A percentile compares a stretch with the other conserved stretches of the same genome.
Evolutionary conservation across 2,888 invertebrate genomes (phyloP).

Genomic region (Netelia virgata): DNA sequence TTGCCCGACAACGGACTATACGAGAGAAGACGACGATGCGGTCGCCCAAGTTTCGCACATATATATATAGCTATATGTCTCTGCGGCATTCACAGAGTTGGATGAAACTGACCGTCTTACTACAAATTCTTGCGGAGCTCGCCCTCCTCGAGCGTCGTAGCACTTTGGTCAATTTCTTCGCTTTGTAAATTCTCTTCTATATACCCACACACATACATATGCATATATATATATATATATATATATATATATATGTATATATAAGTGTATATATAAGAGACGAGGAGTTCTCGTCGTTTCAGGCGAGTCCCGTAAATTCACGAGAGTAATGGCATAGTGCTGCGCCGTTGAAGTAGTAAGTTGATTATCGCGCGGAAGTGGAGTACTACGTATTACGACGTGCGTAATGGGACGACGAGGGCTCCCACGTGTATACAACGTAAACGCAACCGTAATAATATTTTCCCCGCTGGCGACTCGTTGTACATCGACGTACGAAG

Average conservation of each 20-base stretch:
- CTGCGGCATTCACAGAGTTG: neutral
- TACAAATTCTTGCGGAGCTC: neutral
- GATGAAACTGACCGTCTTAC: slow-evolving; percentile 24
- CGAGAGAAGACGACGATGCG: slow-evolving; percentile 28
- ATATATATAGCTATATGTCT: neutral
- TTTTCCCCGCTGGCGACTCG: no score
- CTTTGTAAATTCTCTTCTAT: neutral
- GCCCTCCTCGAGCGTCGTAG: neutral
- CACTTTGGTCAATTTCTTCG: slow-evolving; percentile 6
- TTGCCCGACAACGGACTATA: slow-evolving; percentile 28
- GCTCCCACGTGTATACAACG: neutral
- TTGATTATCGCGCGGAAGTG: slow-evolving; percentile 61
- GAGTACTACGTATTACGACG: slow-evolving; percentile 42
- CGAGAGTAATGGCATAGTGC: slow-evolving; percentile 42
- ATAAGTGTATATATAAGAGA: neutral
- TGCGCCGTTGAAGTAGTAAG: slow-evolving; percentile 44
- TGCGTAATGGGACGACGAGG: slow-evolving; percentile 35
- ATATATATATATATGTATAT: neutral
- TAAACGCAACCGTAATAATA: no score
- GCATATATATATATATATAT: neutral
- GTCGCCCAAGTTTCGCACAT: neutral
- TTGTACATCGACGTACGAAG: no score
- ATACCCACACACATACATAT: neutral
- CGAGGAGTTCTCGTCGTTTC: slow-evolving; percentile 37
- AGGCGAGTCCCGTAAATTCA: slow-evolving; percentile 57